Percentiles rank a stretch among this genome's conserved stretches.
Conservation (phyloP, 2,113 vertebrate species). For the Variabilichromis moorii region DNA sequence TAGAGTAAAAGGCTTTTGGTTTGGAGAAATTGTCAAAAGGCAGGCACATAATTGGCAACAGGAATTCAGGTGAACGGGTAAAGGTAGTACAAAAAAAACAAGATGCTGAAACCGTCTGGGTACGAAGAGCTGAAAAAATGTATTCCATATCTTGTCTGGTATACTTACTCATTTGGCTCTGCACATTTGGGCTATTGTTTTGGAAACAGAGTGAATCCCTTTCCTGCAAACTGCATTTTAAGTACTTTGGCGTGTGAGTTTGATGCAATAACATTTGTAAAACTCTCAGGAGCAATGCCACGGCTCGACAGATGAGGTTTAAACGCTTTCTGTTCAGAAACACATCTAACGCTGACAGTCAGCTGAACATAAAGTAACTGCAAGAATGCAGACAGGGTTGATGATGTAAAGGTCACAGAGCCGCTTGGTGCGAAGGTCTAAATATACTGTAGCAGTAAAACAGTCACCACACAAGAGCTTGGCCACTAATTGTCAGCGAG, state of each 20-base stretch:
- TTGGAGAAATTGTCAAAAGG: background rate
- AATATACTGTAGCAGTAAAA: background rate
- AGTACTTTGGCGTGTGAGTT: background rate
- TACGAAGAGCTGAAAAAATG: background rate
- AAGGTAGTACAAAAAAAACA: fast-evolving
- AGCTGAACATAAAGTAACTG: background rate
- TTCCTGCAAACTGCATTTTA: background rate
- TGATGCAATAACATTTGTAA: background rate
- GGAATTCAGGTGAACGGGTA: background rate
- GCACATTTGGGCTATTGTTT: background rate
- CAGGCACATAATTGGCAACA: background rate
- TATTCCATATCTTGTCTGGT: background rate
- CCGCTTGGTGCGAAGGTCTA: background rate
- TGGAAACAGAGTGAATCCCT: background rate
- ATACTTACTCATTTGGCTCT: background rate
- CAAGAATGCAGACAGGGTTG: background rate
- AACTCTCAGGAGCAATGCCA: background rate
- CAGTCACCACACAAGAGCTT: background rate
- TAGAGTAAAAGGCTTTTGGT: background rate
- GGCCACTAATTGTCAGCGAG: background rate
- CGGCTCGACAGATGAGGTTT: background rate
- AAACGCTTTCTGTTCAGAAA: background rate
- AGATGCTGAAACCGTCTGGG: background rate
- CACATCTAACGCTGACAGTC: background rate
- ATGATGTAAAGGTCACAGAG: background rate